Evolutionary conservation across 2,797 vertebrate genomes (phyloP).

Genomic region (Ambastaia sidthimunki): DNA sequence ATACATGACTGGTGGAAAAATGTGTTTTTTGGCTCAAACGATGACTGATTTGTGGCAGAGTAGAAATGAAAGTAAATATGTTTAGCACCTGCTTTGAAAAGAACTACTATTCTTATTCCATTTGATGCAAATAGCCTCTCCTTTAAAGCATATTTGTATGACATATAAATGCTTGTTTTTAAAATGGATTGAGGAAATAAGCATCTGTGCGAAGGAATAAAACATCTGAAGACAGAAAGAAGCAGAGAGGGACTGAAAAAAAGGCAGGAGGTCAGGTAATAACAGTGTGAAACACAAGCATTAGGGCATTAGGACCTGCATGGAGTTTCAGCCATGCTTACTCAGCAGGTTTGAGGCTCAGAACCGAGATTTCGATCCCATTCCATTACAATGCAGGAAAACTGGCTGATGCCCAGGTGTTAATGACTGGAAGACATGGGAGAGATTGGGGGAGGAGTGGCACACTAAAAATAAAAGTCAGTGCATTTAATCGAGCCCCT

Average conservation of each 20-base stretch:
- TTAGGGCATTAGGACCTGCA: constrained; percentile 24
- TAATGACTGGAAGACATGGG: constrained; percentile 19
- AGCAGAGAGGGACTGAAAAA: constrained; percentile 15
- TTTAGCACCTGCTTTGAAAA: too few species aligned
- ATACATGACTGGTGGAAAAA: too few species aligned
- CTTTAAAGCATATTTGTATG: too few species aligned
- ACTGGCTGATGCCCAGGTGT: constrained; percentile 41
- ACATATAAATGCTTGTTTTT: too few species aligned
- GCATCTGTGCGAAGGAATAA: background rate
- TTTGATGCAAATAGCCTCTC: too few species aligned
- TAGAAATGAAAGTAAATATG: too few species aligned
- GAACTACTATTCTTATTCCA: too few species aligned
- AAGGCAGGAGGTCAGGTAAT: constrained; percentile 15
- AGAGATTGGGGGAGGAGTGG: constrained; percentile 6
- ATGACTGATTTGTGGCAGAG: too few species aligned
- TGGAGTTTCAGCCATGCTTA: constrained; percentile 29
- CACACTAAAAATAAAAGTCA: background rate
- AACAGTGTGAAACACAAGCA: constrained; percentile 32
- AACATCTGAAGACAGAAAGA: background rate
- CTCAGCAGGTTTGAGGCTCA: constrained; percentile 35
- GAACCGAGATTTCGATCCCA: constrained; percentile 32
- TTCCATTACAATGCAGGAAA: constrained; percentile 38
- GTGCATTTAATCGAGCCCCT: background rate
- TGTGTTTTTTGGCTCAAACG: too few species aligned
- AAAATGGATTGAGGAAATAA: too few species aligned